Evolutionary conservation across 2,888 invertebrate species (phyloP), one percentile per base, ranked within the genome.

Genomic region (Arge pagana): DNA sequence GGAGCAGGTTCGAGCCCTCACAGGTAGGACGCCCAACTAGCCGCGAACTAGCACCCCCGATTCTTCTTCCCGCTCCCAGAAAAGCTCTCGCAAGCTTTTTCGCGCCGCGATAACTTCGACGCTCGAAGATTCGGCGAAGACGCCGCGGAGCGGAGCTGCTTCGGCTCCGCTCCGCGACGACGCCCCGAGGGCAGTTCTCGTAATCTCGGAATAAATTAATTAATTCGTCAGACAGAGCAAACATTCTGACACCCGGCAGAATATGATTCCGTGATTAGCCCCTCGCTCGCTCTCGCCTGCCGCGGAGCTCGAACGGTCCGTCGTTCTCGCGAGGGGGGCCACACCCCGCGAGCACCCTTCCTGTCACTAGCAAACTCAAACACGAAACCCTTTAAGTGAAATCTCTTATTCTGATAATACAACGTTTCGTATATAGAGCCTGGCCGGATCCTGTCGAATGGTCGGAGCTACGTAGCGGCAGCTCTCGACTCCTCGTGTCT

Each of bases 1-100:
- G 3, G 91, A 92, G 70, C 87, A 90, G 69, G 83, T 90, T 66
- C 85, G 88, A 78, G 84, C 89, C 69, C 86, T 90, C 67, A 88
- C 88, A 77, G 90, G 91, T 90, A 78, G 81, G 79, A 62, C 3
- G n/a, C 36, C 3, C 21, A 8, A 15, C 28, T 21, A 37, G 15
- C 31, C 13, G 19, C 41, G 79, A 56, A n/a, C n/a, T n/a, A n/a
- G n/a, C n/a, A n/a, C 77, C 80, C 24, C 45, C 55, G 36, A 80
- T 79, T 61, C 79, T 80, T 55, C 80, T 80, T 1, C 76, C 79
- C 13, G 80, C 80, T 61, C 80, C 79, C 67, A 79, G 80, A 65
- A 79, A 80, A 8, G 78, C 80, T 36, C 10, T 23, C 37, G 16
- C 18, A 19, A 21, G 7, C 26, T 6, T 52, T 26, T 10, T 23